Evolutionary conservation across 2,888 invertebrate species (phyloP).

Genomic region (Fragum fragum): DNA sequence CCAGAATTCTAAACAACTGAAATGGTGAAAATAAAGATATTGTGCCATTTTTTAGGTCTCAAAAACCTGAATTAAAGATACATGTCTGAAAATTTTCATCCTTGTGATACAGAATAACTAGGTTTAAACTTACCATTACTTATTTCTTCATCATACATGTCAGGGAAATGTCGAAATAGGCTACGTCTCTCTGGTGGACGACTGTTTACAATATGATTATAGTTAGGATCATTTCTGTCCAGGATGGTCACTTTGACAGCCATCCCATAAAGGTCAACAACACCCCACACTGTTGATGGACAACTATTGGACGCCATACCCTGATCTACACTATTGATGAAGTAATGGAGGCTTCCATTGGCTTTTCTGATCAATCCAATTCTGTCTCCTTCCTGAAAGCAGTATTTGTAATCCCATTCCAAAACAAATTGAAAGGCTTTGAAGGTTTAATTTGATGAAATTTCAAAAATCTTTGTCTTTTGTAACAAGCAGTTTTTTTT

Average conservation of each 20-base stretch:
- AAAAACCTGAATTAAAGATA: too few relatives aligned
- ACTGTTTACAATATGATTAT: constrained; percentile 71
- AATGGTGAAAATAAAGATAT: too few relatives aligned
- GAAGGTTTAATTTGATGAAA: too few relatives aligned
- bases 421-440: too few relatives aligned
- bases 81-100: too few relatives aligned
- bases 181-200: constrained; percentile 68
- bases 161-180: constrained; percentile 76
- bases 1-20: too few relatives aligned
- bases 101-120: too few relatives aligned
- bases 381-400: constrained; percentile 93
- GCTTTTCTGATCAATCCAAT: constrained; percentile 96
- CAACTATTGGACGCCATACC: constrained; percentile 95
- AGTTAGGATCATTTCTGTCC: constrained; percentile 79
- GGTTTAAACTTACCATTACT: constrained; percentile 68
- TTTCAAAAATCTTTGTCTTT: too few relatives aligned
- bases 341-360: constrained; percentile 95
- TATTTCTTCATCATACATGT: constrained; percentile 77
- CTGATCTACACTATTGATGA: constrained; percentile 94
- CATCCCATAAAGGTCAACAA: constrained; percentile 95
- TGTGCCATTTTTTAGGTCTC: too few relatives aligned
- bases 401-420: too few relatives aligned
- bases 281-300: constrained; percentile 95
- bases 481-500: too few relatives aligned
- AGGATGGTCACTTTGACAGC: constrained; percentile 86